These are phyloP conservation scores for Neuroscelio doddi DNA, from an alignment of 2,888 invertebrate genomes.

Conservation along the genomic window DNA sequence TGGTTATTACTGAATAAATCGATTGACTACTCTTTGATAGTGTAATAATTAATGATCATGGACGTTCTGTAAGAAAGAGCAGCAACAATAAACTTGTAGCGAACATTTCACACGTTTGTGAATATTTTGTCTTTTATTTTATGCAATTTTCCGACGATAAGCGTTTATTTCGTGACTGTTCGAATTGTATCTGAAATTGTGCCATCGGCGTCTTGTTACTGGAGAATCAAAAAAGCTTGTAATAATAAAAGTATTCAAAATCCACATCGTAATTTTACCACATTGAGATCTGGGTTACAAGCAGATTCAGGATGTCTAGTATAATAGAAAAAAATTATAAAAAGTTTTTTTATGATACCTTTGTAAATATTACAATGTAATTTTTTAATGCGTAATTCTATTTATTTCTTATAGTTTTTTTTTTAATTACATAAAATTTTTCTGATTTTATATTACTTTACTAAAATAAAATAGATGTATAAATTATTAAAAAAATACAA, in stretches of 20 bases:
- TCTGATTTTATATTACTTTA: too few species aligned
- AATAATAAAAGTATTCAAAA: slow-evolving; percentile 34
- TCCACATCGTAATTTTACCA: neutral
- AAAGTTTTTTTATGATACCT: too few species aligned
- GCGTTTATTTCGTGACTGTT: slow-evolving; percentile 28
- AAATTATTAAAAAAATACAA: too few species aligned
- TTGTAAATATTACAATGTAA: too few species aligned
- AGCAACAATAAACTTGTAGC: slow-evolving; percentile 59
- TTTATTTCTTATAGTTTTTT: neutral
- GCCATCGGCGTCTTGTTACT: slow-evolving; percentile 41
- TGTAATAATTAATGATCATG: slow-evolving; percentile 60
- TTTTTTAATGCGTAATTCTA: too few species aligned
- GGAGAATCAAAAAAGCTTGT: slow-evolving; percentile 42
- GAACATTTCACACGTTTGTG: slow-evolving; percentile 53
- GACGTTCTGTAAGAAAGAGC: slow-evolving; percentile 56
- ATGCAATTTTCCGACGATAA: neutral
- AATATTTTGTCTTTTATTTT: slow-evolving; percentile 45
- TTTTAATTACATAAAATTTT: too few species aligned
- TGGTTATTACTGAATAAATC: slow-evolving; percentile 66
- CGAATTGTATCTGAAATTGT: slow-evolving; percentile 36
- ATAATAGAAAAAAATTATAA: too few species aligned
- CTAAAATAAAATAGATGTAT: too few species aligned
- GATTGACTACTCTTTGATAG: slow-evolving; percentile 66
- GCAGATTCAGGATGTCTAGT: too few species aligned
- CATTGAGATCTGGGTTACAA: neutral